Base-by-base conservation (phyloP, 2,113 vertebrate species). In the Sturnira hondurensis region DNA sequence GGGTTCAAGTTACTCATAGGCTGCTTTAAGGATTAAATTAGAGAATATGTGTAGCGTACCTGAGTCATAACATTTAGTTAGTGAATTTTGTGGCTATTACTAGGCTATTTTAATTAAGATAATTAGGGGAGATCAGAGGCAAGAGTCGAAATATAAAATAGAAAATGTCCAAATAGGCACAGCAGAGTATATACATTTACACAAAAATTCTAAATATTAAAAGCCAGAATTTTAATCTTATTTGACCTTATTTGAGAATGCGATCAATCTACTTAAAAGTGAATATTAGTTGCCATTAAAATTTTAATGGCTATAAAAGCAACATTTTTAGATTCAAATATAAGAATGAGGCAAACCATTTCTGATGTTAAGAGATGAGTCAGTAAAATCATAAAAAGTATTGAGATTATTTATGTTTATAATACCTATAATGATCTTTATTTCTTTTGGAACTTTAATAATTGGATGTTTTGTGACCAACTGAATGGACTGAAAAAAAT, bases 391-490 rank as follows among this genome's bases (percentile, higher is more conserved):
- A n/a, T 47, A 20, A 76, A 31, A 76, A 33, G 47, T 76, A 33
- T 76, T 84, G 86, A 61, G 65, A 67, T 88, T 58, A 80, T 78
- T 82, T 63, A 91, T 20, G n/a, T 76, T 89, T 86, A 71, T 24
- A 94, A n/a, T 77, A 43, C 12, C 71, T 85, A 31, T 43, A 63
- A 70, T 47, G n/a, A 70, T 61, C 45, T 70, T 71, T 92, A 91
- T 83, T 89, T 17, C 41, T 92, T 94, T 95, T 38, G 41, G 58
- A 7, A 71, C 24, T 90, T 94, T 95, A 86, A 43, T 93, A 45
- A 71, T 84, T 70, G 28, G 24, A 85, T 73, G 9, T 91, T 58
- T 87, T 95, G 36, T 76, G 26, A 86, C 16, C 41, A 78, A 17
- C 63, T 91, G 77, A 85, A 91, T 54, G 33, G 22, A 78, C 36